Percentiles rank a stretch among this genome's conserved stretches.
Conservation (phyloP, 2,797 vertebrate species). For the Anguilla pacifica region DNA sequence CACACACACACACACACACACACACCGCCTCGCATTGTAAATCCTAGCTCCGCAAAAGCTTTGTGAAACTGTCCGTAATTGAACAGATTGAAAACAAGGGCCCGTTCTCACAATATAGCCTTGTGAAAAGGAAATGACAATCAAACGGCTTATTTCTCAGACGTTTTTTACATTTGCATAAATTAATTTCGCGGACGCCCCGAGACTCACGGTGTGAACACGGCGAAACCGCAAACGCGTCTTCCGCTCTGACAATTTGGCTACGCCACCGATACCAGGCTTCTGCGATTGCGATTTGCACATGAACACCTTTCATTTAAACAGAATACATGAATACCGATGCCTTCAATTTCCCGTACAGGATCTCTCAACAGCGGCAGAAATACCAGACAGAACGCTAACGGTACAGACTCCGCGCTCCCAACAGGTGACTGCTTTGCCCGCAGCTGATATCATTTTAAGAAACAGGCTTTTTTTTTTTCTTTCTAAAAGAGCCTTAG, state of each 20-base stretch:
- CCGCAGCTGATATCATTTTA: background rate
- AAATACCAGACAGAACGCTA: background rate
- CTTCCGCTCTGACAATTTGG: background rate
- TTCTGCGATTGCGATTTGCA: background rate
- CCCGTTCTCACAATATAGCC: background rate
- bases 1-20: too few relatives aligned
- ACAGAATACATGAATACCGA: background rate
- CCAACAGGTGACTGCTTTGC: background rate
- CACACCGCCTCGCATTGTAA: background rate
- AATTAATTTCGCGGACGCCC: background rate
- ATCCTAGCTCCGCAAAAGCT: background rate
- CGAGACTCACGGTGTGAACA: background rate
- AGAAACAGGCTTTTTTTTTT: background rate
- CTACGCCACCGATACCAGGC: background rate
- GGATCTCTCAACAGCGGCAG: background rate
- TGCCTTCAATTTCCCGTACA: background rate
- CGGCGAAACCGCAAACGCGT: background rate
- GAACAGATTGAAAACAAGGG: background rate
- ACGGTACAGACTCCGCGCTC: background rate
- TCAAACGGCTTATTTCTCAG: background rate
- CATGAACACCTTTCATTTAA: background rate
- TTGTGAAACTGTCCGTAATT: background rate
- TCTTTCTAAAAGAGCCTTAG: background rate
- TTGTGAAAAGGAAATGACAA: background rate
- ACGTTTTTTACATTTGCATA: background rate